A percentile compares a stretch with the other conserved stretches of the same genome.
These are phyloP conservation scores for Chionomys nivalis DNA, from an alignment of 2,113 vertebrate genomes.

Conservation along the genomic window DNA sequence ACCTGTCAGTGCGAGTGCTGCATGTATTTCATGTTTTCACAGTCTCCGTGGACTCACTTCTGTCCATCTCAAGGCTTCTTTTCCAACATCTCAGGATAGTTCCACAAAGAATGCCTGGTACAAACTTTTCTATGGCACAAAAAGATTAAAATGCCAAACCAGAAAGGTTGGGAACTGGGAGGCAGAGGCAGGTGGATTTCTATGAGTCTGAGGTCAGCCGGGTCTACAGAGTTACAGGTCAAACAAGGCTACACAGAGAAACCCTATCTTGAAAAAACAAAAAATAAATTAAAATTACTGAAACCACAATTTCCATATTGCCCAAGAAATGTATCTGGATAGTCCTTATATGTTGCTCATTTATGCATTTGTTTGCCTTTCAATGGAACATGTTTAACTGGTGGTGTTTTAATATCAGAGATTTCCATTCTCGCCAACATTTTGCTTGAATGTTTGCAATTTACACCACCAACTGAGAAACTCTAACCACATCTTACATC, in stretches of 20 bases:
- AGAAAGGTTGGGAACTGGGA: background rate
- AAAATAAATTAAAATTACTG: background rate
- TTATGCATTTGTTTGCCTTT: background rate
- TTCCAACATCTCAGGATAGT: background rate
- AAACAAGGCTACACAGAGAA: background rate
- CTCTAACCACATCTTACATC: constrained; percentile 61
- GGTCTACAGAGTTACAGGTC: background rate
- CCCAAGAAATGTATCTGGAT: background rate
- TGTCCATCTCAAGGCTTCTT: background rate
- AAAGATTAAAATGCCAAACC: background rate
- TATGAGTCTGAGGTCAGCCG: background rate
- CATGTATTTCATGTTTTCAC: background rate
- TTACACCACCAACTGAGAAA: constrained; percentile 13
- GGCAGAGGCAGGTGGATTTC: background rate
- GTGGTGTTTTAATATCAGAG: background rate
- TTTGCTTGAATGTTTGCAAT: constrained; percentile 7
- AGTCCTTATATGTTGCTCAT: background rate
- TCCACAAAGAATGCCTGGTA: background rate
- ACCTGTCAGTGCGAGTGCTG: background rate
- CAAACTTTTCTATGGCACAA: background rate
- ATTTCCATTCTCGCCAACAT: background rate
- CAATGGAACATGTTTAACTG: background rate
- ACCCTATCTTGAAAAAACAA: background rate
- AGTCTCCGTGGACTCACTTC: background rate
- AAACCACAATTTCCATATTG: constrained; percentile 41